Evolutionary conservation across 2,797 vertebrate genomes (phyloP).

Genomic region (Cyclura pinguis): DNA sequence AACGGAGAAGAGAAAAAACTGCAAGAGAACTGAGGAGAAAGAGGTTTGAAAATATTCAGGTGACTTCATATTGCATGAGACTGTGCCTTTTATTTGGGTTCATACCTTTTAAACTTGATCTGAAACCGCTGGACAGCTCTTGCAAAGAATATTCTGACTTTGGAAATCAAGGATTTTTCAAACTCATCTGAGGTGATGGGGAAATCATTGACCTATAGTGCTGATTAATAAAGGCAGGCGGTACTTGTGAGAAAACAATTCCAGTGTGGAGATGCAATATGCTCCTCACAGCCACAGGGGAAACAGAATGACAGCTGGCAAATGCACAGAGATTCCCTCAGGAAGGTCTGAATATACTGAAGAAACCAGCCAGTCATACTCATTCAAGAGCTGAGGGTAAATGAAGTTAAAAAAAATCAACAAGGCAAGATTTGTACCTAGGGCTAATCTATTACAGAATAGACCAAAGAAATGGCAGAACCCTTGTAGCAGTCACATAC

Average conservation of each 20-base stretch:
- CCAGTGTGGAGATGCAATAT: neutral
- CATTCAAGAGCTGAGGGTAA: neutral
- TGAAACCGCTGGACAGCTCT: neutral
- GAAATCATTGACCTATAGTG: neutral
- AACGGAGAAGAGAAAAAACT: neutral
- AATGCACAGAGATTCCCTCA: neutral
- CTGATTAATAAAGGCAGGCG: constrained; percentile 2
- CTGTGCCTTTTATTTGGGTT: no score
- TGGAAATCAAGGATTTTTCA: neutral
- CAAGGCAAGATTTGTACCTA: no score
- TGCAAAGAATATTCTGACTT: neutral
- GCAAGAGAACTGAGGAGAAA: neutral
- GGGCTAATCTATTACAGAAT: no score
- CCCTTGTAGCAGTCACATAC: no score
- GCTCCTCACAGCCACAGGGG: neutral
- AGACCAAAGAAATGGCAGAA: no score
- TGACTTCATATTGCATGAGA: no score
- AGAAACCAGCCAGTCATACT: neutral
- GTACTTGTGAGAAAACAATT: neutral
- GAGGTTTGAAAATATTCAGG: no score
- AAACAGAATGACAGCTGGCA: neutral
- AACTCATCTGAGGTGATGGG: neutral
- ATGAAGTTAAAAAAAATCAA: no score
- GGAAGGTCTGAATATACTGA: neutral
- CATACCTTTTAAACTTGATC: neutral